A percentile compares a stretch with the other conserved stretches of the same genome.
phyloP scores from a whole-genome alignment of 2,113 vertebrate genomes.

The Semnopithecus entellus region DNA sequence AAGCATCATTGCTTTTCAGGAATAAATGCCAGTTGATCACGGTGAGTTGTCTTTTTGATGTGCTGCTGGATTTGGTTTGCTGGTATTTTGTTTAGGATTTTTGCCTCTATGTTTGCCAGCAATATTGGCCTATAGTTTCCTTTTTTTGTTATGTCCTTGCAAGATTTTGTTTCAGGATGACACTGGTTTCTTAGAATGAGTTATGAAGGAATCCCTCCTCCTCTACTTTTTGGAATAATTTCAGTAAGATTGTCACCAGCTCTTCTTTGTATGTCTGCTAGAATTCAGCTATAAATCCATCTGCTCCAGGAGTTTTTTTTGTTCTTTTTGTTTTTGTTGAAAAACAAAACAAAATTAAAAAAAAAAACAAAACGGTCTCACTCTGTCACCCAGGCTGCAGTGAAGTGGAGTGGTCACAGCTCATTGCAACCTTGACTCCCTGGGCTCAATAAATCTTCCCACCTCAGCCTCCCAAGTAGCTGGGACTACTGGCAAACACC shows the following conservation, averaged over 20 bases:
- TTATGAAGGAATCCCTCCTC: not conserved
- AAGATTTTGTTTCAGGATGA: not conserved
- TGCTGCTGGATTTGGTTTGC: not conserved
- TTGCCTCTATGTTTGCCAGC: not conserved
- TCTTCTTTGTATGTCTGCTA: not conserved
- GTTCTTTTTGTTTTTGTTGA: no score
- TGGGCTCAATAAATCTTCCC: not conserved
- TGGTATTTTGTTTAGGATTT: not conserved
- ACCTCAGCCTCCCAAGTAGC: not conserved
- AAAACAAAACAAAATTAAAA: no score
- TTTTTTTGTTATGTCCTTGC: not conserved
- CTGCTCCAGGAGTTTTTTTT: not conserved
- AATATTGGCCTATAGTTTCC: not conserved
- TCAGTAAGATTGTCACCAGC: not conserved
- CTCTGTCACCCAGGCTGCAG: not conserved
- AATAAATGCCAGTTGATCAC: not conserved
- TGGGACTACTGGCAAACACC: not conserved
- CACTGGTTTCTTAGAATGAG: not conserved
- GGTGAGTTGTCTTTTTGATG: not conserved
- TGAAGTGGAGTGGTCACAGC: not conserved
- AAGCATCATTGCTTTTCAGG: not conserved
- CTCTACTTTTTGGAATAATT: not conserved
- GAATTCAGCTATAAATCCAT: not conserved
- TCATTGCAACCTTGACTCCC: no score
- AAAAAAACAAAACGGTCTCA: not conserved